A percentile compares a stretch with the other conserved stretches of the same genome.
These are phyloP conservation scores for Myotis myotis DNA, from an alignment of 2,797 vertebrate genomes.

Conservation along the genomic window DNA sequence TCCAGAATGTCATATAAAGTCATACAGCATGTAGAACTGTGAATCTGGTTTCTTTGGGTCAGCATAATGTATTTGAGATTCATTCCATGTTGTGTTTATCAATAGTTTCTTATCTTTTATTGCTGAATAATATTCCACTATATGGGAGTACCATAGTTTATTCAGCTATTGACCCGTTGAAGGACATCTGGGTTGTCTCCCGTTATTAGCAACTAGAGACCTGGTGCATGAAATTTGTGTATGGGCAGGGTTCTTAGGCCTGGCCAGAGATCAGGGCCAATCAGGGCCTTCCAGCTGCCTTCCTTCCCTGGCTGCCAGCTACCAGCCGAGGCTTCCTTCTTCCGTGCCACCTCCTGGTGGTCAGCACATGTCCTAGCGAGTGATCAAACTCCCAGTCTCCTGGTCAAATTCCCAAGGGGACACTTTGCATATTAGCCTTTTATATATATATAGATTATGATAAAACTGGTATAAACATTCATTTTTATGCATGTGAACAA, in stretches of 20 bases:
- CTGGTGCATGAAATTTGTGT: too few relatives aligned
- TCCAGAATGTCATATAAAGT: constrained; percentile 7
- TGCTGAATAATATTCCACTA: background rate
- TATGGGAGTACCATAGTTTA: background rate
- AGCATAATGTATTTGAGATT: constrained; percentile 20
- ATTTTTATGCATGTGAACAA: background rate
- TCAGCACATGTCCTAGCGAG: too few relatives aligned
- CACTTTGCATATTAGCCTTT: too few relatives aligned
- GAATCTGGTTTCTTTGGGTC: constrained; percentile 30
- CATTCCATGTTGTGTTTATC: background rate
- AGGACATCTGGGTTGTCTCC: background rate
- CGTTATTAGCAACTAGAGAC: background rate
- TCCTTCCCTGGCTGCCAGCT: too few relatives aligned
- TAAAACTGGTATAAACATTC: constrained; percentile 43
- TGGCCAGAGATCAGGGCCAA: too few relatives aligned
- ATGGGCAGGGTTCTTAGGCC: too few relatives aligned
- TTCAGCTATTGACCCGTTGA: background rate
- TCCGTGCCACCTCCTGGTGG: too few relatives aligned
- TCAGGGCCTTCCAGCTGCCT: too few relatives aligned
- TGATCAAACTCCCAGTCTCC: too few relatives aligned
- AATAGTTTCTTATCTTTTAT: background rate
- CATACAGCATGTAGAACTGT: background rate
- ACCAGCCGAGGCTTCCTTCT: too few relatives aligned
- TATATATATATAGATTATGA: background rate
- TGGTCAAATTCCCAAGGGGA: too few relatives aligned